Base-by-base conservation (phyloP, 2,797 vertebrate species). In the Triplophysa bombifrons region DNA sequence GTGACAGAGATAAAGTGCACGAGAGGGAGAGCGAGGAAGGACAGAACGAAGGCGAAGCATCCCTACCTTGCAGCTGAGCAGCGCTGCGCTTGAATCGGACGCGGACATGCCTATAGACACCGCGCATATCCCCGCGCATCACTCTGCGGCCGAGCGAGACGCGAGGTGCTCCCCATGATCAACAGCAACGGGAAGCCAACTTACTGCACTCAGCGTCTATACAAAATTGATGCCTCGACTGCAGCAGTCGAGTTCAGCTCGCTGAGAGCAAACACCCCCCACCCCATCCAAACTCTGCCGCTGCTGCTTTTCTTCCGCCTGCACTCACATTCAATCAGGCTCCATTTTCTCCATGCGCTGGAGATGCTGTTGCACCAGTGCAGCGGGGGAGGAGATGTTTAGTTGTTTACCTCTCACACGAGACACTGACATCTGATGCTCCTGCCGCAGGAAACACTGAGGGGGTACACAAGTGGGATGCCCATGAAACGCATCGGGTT, bases 41-140 rank as follows among this genome's bases (percentile, higher is more conserved):
- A 85, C 16, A 61, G 71, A 80, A 64, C 61, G 63, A 67, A 65
- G 68, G 55, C 22, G 34, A 80, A 73, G 38, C 27, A 38, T 74
- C 65, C 80, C 53, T 86, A 87, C 85, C 86, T 93, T 93, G 86
- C 89, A 88, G 87, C 93, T 93, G 86, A 93, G 91, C 90, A 92
- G 91, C 84, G 91, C 91, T 75, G 92, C 93, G 74, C 93, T 94
- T 51, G 91, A 94, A 88, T 94, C 93, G 80, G 93, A 93, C 91
- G 93, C 93, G 80, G 93, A 93, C 92, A 93, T 93, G 90, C 89
- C 88, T 88, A 79, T 86, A 86, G 87, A 90, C 88, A 88, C 91
- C 85, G 88, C 78, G 63, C 88, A 88, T 88, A 25, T 78, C 51
- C 74, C 46, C 72, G 72, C 65, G 68, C 80, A 79, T 78, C 77